Evolutionary conservation across 1,140 invertebrate genomes (phyloP).

Genomic region (Nephotettix cincticeps): DNA sequence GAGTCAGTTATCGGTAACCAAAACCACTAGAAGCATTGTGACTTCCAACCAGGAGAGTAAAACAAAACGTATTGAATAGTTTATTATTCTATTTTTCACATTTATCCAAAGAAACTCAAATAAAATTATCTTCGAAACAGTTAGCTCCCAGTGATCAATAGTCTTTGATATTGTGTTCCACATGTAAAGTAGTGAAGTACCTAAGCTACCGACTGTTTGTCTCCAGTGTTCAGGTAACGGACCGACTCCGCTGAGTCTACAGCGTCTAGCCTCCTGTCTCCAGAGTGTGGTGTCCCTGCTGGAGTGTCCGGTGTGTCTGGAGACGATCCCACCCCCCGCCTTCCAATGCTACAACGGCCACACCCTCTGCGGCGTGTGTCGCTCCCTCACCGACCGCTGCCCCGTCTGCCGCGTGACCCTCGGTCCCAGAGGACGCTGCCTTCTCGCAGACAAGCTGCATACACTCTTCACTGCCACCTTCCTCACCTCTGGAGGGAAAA

Average conservation of each 20-base stretch:
- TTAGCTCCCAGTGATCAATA: too few species aligned
- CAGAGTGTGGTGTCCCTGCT: slow-evolving; percentile 54
- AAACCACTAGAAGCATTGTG: too few species aligned
- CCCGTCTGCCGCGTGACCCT: slow-evolving; percentile 58
- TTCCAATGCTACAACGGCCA: slow-evolving; percentile 68
- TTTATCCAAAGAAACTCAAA: too few species aligned
- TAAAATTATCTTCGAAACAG: too few species aligned
- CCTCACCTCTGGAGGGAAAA: not conserved
- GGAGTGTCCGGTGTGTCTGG: slow-evolving; percentile 64
- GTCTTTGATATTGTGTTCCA: too few species aligned
- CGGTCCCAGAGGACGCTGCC: slow-evolving; percentile 53
- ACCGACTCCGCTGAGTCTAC: slow-evolving; percentile 53
- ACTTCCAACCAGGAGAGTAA: too few species aligned
- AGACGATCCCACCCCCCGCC: slow-evolving; percentile 59
- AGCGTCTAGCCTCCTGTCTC: slow-evolving; percentile 51
- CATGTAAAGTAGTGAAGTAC: too few species aligned
- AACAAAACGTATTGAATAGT: too few species aligned
- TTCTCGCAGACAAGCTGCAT: slow-evolving; percentile 56
- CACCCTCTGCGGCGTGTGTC: slow-evolving; percentile 60
- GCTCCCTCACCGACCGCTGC: slow-evolving; percentile 57
- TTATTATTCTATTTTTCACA: too few species aligned
- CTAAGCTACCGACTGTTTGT: too few species aligned
- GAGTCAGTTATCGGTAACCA: too few species aligned
- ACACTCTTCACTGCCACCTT: slow-evolving; percentile 48
- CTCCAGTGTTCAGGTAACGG: slow-evolving; percentile 52